These are phyloP conservation scores for Gnathonemus echidnorhynchus DNA, from an alignment of 2,113 vertebrate genomes.

Conservation along the genomic window DNA sequence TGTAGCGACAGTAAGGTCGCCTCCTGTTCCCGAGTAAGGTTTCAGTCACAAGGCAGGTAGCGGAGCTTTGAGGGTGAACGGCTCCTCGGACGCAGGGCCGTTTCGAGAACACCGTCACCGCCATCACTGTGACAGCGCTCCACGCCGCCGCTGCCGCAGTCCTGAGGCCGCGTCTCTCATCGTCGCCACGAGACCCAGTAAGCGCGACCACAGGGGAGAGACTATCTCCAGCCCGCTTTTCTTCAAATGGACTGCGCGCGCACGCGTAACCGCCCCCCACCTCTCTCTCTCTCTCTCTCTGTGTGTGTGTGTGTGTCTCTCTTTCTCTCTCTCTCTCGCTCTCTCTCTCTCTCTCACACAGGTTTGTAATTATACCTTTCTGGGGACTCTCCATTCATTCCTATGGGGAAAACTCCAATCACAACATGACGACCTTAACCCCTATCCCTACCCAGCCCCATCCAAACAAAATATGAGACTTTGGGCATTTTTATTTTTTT, in stretches of 20 bases:
- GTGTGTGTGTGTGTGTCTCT: too few relatives aligned
- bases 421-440: too few relatives aligned
- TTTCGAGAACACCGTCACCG: background rate
- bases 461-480: too few relatives aligned
- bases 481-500: too few relatives aligned
- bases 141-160: conserved; percentile 11
- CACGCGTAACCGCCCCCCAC: background rate
- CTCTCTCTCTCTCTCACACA: background rate
- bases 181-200: background rate
- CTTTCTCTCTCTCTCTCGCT: background rate
- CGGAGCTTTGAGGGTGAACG: background rate
- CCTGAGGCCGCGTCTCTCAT: background rate
- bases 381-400: too few relatives aligned
- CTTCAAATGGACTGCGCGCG: background rate
- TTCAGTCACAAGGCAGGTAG: background rate
- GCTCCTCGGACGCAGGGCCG: background rate
- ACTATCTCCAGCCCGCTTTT: background rate
- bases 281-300: background rate
- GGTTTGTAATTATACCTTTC: too few relatives aligned
- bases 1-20: background rate
- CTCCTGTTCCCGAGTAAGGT: background rate
- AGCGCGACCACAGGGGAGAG: background rate
- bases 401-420: too few relatives aligned
- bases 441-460: too few relatives aligned
- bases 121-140: background rate